Conservation (phyloP, 2,113 vertebrate species). For the Prionailurus bengalensis region DNA sequence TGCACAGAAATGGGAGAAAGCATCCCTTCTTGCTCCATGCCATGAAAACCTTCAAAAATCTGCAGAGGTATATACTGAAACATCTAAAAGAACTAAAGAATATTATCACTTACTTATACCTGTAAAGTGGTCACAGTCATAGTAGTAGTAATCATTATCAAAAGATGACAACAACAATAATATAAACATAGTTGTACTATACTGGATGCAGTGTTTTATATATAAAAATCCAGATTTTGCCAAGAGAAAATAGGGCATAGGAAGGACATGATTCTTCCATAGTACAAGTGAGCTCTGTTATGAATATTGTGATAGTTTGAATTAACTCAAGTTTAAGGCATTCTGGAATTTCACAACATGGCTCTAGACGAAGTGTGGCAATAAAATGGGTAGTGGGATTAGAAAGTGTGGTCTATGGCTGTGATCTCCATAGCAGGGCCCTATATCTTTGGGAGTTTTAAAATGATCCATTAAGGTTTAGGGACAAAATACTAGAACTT, state of each 20-base stretch:
- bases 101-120: background rate
- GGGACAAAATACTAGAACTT: conserved; percentile 16
- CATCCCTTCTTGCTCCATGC: conserved; percentile 82
- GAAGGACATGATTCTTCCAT: background rate
- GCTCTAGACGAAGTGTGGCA: background rate
- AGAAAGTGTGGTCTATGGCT: background rate
- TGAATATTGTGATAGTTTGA: conserved; percentile 43
- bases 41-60: conserved; percentile 84
- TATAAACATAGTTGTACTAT: background rate
- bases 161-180: background rate
- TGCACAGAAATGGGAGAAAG: conserved; percentile 94
- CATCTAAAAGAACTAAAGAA: conserved; percentile 40
- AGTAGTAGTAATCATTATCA: background rate
- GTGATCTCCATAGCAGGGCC: background rate
- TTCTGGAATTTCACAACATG: conserved; percentile 38
- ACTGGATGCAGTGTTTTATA: conserved; percentile 3
- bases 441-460: background rate
- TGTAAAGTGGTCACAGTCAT: background rate
- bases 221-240: background rate
- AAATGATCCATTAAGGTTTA: background rate
- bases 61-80: conserved; percentile 84
- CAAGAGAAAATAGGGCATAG: background rate
- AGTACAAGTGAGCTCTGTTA: background rate
- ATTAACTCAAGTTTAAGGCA: background rate
- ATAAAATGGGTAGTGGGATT: background rate